phyloP scores from a whole-genome alignment of 2,113 vertebrate species.

The Ondatra zibethicus region DNA sequence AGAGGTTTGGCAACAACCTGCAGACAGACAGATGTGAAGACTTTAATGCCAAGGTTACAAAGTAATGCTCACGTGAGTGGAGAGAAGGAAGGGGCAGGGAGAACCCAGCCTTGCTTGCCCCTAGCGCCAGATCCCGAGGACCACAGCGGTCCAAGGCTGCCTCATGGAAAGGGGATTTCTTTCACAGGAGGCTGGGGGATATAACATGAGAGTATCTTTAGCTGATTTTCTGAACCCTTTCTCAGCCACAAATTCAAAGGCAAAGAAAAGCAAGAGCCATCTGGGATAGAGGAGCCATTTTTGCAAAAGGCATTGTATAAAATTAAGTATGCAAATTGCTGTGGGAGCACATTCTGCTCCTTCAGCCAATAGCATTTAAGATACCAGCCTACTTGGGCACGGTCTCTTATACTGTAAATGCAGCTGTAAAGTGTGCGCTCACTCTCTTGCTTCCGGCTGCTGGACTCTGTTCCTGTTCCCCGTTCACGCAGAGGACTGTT shows the following conservation, averaged over 20 bases:
- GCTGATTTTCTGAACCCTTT: background rate
- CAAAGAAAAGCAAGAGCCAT: constrained; percentile 38
- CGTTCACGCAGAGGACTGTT: too few relatives aligned
- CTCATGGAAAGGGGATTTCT: constrained; percentile 46
- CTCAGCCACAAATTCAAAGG: constrained; percentile 26
- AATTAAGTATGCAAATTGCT: background rate
- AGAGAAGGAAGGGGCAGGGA: background rate
- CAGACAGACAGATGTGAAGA: constrained; percentile 36
- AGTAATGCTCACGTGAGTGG: constrained; percentile 8
- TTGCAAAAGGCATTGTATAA: background rate
- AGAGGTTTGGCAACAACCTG: background rate
- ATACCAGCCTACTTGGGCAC: too few relatives aligned
- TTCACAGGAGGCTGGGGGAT: constrained; percentile 8
- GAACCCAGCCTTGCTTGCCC: constrained; percentile 20
- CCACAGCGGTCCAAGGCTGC: background rate
- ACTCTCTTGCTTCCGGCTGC: too few relatives aligned
- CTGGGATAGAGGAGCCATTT: constrained; percentile 19
- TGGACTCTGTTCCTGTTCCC: too few relatives aligned
- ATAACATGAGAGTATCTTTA: background rate
- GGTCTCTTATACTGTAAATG: too few relatives aligned
- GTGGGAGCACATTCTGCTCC: too few relatives aligned
- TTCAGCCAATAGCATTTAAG: too few relatives aligned
- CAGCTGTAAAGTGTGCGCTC: too few relatives aligned
- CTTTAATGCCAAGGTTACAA: constrained; percentile 20
- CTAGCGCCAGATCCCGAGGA: constrained; percentile 27